Conservation (phyloP, 2,797 vertebrate species). For the Novumbra hubbsi region DNA sequence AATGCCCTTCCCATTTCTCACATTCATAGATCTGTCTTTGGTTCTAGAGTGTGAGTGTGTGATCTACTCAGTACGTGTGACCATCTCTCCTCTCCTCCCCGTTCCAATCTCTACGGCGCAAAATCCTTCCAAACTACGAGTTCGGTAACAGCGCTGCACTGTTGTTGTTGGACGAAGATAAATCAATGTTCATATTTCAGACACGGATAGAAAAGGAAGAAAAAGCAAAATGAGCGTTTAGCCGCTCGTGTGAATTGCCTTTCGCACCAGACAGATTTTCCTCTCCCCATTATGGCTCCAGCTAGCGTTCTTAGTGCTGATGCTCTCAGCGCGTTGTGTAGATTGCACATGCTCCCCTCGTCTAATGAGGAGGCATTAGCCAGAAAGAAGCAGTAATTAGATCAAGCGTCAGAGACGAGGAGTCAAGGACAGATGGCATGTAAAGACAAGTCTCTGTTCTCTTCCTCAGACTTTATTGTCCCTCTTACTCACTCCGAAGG, state of each 20-base stretch:
- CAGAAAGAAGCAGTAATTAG: conserved; percentile 80
- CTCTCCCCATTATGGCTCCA: conserved; percentile 79
- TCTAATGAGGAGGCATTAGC: conserved; percentile 83
- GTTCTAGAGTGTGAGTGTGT: background rate
- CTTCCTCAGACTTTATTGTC: conserved; percentile 61
- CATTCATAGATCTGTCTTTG: conserved; percentile 19
- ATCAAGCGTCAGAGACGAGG: conserved; percentile 78
- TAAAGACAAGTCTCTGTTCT: conserved; percentile 75
- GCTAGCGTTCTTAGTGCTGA: conserved; percentile 78
- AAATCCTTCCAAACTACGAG: conserved; percentile 17
- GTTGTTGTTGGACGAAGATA: conserved; percentile 52
- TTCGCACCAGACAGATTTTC: conserved; percentile 83
- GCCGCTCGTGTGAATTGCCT: conserved; percentile 82
- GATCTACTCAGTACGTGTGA: background rate
- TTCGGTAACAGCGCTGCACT: conserved; percentile 38
- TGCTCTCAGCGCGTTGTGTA: conserved; percentile 77
- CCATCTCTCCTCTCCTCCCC: conserved; percentile 22
- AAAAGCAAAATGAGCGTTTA: conserved; percentile 83
- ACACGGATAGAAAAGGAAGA: conserved; percentile 33
- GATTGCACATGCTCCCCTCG: conserved; percentile 81
- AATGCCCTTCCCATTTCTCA: background rate
- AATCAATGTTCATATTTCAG: conserved; percentile 54
- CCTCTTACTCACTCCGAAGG: conserved; percentile 48
- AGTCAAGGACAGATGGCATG: conserved; percentile 81
- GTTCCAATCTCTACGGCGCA: conserved; percentile 37